Evolutionary conservation across 2,888 invertebrate genomes (phyloP).

Genomic region (Sphaerophoria rueppellii): DNA sequence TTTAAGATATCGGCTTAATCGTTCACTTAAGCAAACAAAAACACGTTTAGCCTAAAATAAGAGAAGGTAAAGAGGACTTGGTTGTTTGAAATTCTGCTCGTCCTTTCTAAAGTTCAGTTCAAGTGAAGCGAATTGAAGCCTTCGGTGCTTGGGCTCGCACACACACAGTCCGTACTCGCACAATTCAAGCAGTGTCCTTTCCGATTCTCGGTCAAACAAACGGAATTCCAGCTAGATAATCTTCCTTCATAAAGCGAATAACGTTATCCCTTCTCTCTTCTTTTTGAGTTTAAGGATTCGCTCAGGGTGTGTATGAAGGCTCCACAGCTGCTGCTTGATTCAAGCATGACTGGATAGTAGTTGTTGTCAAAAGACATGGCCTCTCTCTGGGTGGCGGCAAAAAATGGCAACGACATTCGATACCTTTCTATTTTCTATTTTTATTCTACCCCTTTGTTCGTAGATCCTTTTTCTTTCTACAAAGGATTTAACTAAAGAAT

Average conservation of each 20-base stretch:
- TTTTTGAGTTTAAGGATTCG: no score
- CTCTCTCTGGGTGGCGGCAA: background rate
- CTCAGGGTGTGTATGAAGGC: background rate
- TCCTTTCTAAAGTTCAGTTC: background rate
- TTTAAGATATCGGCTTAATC: constrained; percentile 55
- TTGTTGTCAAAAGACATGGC: background rate
- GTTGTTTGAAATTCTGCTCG: constrained; percentile 8
- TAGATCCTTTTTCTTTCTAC: constrained; percentile 48
- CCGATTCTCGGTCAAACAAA: constrained; percentile 56
- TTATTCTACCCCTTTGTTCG: constrained; percentile 28
- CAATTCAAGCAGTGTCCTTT: constrained; percentile 39
- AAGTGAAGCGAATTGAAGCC: background rate
- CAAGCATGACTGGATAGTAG: background rate
- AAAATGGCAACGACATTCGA: constrained; percentile 13
- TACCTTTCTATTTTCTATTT: constrained; percentile 23
- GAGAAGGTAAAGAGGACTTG: constrained; percentile 9
- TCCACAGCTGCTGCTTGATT: background rate
- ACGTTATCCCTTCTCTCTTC: constrained; percentile 16
- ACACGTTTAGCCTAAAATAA: constrained; percentile 42
- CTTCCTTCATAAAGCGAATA: constrained; percentile 17
- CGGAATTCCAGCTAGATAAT: constrained; percentile 48
- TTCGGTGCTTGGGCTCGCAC: no score
- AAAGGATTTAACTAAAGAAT: constrained; percentile 59
- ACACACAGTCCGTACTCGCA: background rate
- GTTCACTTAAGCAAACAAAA: constrained; percentile 64